phyloP scores from a whole-genome alignment of 2,113 vertebrate genomes.

The Hylia prasina region DNA sequence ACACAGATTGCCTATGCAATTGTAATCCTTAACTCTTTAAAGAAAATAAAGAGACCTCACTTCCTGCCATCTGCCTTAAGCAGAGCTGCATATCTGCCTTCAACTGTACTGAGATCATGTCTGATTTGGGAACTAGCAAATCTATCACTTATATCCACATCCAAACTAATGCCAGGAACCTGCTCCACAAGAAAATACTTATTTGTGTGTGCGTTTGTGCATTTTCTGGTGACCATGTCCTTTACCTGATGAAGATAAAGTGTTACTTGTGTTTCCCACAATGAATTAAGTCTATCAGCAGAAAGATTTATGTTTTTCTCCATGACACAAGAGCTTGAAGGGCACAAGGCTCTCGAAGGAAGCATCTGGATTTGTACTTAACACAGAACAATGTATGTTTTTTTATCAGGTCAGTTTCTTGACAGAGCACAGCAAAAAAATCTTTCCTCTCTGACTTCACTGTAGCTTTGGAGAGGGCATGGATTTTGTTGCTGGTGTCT shows the following conservation, averaged over 20 bases:
- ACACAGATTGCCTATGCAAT: accelerated
- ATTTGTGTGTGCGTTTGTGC: neutral
- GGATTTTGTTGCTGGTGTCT: neutral
- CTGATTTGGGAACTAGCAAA: neutral
- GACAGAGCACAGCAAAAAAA: neutral
- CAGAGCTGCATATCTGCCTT: neutral
- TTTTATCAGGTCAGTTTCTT: neutral
- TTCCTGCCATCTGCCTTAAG: neutral
- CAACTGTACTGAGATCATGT: accelerated
- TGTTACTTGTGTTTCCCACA: neutral
- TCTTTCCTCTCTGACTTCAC: neutral
- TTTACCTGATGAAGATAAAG: neutral
- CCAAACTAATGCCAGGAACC: neutral
- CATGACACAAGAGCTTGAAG: neutral
- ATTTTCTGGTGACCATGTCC: neutral
- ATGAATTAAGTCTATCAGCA: neutral
- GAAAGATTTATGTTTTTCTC: neutral
- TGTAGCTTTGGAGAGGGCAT: neutral
- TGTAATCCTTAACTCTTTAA: neutral
- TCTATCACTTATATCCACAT: neutral
- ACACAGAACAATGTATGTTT: neutral
- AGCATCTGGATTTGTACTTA: neutral
- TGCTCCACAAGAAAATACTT: neutral
- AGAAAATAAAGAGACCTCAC: neutral
- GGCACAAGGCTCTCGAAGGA: accelerated